Evolutionary conservation across 2,113 vertebrate species (phyloP).

Genomic region (Illadopsis cleaveri): DNA sequence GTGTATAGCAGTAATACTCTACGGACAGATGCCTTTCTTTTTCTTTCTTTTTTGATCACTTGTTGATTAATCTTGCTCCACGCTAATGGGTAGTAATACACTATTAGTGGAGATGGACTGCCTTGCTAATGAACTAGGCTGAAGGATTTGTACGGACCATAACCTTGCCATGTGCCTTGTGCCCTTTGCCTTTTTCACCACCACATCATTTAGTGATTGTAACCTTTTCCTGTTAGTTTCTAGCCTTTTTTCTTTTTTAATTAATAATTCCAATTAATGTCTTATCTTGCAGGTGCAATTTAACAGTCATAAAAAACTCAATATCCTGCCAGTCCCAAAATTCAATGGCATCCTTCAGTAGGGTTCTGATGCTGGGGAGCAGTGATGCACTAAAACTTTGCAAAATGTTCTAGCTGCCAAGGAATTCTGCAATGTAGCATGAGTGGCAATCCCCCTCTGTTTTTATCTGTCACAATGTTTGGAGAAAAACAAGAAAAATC

Average conservation of each 20-base stretch:
- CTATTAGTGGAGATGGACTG: neutral
- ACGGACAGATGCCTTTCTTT: neutral
- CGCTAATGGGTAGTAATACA: neutral
- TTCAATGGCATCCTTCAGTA: neutral
- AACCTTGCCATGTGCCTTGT: neutral
- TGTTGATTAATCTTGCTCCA: neutral
- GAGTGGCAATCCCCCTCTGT: neutral
- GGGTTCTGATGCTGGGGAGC: neutral
- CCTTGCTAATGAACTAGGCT: neutral
- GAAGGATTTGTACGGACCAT: neutral
- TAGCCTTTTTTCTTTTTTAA: accelerated
- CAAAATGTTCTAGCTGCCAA: neutral
- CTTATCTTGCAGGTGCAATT: neutral
- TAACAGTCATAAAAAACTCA: neutral
- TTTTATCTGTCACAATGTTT: neutral
- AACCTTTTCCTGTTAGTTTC: neutral
- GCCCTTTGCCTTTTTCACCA: neutral
- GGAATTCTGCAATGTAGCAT: accelerated
- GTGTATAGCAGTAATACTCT: neutral
- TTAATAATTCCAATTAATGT: neutral
- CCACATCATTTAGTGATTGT: accelerated
- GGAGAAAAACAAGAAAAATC: neutral
- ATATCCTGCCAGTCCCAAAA: neutral
- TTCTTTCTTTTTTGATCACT: neutral
- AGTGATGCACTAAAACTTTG: accelerated